Conservation (phyloP, 2,888 invertebrate genomes). For the Drosophila lutescens region DNA sequence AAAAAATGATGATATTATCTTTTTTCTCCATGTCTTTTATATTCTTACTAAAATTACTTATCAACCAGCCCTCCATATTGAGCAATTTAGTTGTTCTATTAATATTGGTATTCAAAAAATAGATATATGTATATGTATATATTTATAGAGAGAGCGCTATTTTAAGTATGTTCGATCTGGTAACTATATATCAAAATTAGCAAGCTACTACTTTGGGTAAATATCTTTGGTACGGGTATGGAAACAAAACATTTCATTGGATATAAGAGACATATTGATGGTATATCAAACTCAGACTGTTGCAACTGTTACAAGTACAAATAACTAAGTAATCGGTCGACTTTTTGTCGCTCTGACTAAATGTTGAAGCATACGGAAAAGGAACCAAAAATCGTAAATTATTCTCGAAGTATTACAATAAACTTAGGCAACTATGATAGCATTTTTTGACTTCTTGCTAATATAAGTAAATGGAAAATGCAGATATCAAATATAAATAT, state of each 20-base stretch:
- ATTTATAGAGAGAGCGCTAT: constrained; percentile 57
- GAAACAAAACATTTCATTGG: constrained; percentile 65
- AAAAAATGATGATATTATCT: no score
- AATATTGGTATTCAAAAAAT: constrained; percentile 48
- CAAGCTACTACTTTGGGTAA: constrained; percentile 68
- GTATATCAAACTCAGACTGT: constrained; percentile 59
- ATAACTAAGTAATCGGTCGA: constrained; percentile 52
- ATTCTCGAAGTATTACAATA: constrained; percentile 10
- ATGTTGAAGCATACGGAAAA: constrained; percentile 41
- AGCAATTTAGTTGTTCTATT: constrained; percentile 23
- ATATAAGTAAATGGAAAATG: constrained; percentile 49
- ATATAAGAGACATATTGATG: constrained; percentile 26
- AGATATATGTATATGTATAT: constrained; percentile 62
- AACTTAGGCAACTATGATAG: constrained; percentile 36
- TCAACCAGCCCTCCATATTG: constrained; percentile 17
- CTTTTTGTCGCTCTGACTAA: constrained; percentile 55
- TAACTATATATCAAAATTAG: constrained; percentile 64
- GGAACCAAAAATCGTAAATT: constrained; percentile 23
- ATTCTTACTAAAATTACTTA: neutral
- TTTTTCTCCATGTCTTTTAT: neutral
- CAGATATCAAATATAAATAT: constrained; percentile 45
- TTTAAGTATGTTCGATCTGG: constrained; percentile 51
- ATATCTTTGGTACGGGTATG: constrained; percentile 36
- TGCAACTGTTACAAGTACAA: constrained; percentile 61
- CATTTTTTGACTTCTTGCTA: constrained; percentile 71